Conservation (phyloP, 2,797 vertebrate species). For the Coranthus polyacanthus region DNA sequence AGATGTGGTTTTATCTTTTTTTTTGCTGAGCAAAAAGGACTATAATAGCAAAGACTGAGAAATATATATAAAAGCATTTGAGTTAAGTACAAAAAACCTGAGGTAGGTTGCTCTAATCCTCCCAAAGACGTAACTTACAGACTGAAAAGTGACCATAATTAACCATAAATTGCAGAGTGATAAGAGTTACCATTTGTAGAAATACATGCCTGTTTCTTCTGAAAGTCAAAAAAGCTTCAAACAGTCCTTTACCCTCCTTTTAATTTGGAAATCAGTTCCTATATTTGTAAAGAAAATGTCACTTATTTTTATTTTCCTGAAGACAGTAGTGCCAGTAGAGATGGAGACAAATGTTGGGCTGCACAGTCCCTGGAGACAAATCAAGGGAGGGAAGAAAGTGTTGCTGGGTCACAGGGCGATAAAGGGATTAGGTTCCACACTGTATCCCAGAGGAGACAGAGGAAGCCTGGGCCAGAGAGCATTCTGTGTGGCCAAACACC, state of each 20-base stretch:
- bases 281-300: background rate
- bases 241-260: no score
- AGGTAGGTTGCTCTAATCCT: background rate
- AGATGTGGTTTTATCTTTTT: constrained; percentile 13
- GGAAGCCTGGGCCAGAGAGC: constrained; percentile 55
- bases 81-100: constrained; percentile 17
- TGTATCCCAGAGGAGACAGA: constrained; percentile 51
- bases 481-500: constrained; percentile 66
- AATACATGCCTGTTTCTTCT: no score
- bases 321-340: constrained; percentile 4
- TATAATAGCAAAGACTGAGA: constrained; percentile 2
- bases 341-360: background rate
- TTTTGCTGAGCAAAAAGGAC: constrained; percentile 4
- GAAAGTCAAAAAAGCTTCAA: no score
- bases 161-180: background rate
- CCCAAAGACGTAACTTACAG: background rate
- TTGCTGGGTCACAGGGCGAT: constrained; percentile 37
- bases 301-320: background rate
- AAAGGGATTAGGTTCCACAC: constrained; percentile 55
- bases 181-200: no score
- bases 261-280: background rate
- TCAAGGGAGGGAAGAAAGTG: constrained; percentile 21
- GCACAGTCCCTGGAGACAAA: constrained; percentile 8
- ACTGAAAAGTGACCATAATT: background rate
- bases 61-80: constrained; percentile 36